phyloP scores from a whole-genome alignment of 2,888 invertebrate genomes.

The Nephrotoma appendiculata region DNA sequence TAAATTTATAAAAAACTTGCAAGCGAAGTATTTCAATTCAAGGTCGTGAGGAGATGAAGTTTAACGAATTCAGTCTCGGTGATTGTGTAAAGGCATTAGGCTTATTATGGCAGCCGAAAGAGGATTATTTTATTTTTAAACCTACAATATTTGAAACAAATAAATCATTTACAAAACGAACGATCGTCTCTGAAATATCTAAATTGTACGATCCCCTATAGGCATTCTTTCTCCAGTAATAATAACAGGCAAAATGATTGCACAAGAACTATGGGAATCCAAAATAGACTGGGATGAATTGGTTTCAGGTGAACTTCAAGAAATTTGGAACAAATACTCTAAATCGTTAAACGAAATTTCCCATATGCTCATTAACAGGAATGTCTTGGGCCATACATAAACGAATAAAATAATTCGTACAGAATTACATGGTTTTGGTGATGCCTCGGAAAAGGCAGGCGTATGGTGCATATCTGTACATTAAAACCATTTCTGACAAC shows the following conservation, averaged over 20 bases:
- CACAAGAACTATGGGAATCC: neutral
- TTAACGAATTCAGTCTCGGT: neutral
- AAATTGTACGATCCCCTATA: conserved; percentile 5
- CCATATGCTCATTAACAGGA: no score
- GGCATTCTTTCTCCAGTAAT: neutral
- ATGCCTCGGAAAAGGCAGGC: no score
- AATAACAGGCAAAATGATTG: neutral
- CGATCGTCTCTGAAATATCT: conserved; percentile 1
- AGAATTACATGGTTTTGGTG: no score
- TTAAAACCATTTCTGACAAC: no score
- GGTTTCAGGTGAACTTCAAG: no score
- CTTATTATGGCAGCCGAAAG: neutral
- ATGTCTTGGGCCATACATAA: no score
- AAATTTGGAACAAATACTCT: no score
- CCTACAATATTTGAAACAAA: conserved; percentile 12
- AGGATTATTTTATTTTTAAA: no score
- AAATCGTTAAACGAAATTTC: no score
- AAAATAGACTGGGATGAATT: no score
- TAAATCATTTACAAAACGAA: neutral
- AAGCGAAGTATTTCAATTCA: neutral
- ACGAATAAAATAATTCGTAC: no score
- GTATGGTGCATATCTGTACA: no score
- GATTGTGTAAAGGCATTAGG: conserved; percentile 6
- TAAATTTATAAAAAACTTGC: conserved; percentile 8
- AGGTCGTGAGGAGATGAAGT: neutral